Evolutionary conservation across 2,797 vertebrate species (phyloP).

Genomic region (Eospalax fontanierii): DNA sequence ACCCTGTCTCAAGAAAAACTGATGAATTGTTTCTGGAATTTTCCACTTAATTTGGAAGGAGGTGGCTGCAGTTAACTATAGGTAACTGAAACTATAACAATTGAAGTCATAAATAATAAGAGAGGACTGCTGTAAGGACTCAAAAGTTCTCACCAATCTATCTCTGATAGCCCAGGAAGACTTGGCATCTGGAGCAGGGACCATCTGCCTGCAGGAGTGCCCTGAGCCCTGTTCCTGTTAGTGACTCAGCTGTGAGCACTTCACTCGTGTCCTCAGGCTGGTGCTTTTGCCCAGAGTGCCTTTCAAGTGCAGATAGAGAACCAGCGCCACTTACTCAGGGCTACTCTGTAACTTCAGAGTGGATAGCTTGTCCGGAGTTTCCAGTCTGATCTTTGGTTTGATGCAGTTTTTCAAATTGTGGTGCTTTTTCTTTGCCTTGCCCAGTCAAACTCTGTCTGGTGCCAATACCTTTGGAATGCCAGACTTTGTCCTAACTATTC

Average conservation of each 20-base stretch:
- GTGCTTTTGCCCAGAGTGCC: conserved; percentile 30
- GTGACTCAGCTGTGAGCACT: conserved; percentile 35
- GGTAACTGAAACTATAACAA: neutral
- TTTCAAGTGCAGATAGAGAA: conserved; percentile 18
- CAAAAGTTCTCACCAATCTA: neutral
- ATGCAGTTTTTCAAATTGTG: conserved; percentile 11
- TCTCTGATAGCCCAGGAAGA: neutral
- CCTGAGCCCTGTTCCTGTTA: neutral
- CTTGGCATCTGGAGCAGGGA: neutral
- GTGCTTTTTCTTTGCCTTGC: conserved; percentile 18
- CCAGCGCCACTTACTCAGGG: neutral
- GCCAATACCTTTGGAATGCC: neutral
- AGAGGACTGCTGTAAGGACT: neutral
- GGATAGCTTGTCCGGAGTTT: neutral
- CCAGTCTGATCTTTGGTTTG: neutral
- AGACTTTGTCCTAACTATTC: neutral
- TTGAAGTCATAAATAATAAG: neutral
- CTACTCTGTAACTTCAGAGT: neutral
- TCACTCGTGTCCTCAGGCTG: neutral
- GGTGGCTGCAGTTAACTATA: neutral
- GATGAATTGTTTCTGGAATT: conserved; percentile 8
- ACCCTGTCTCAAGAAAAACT: neutral
- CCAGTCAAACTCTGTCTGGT: conserved; percentile 22
- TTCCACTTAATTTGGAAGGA: neutral
- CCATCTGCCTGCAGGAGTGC: neutral